These are phyloP conservation scores for Amiota minor DNA, from an alignment of 2,888 invertebrate species.

Conservation along the genomic window DNA sequence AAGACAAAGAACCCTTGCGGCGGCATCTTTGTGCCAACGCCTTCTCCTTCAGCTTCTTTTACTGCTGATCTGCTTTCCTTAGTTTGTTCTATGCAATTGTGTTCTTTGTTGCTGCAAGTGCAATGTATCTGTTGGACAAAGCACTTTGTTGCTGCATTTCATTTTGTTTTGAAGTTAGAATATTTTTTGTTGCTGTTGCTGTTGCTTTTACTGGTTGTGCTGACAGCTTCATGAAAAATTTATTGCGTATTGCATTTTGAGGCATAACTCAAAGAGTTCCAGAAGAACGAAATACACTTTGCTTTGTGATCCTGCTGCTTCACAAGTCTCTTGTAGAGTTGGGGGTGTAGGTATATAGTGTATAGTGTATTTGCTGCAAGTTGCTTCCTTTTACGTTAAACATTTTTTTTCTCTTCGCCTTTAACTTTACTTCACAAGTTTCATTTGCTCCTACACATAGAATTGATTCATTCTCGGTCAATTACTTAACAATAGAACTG, in stretches of 20 bases:
- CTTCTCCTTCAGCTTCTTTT: conserved; percentile 18
- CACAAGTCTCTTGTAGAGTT: conserved; percentile 43
- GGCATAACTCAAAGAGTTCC: not conserved
- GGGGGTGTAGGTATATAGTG: conserved; percentile 43
- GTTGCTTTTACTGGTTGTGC: conserved; percentile 56
- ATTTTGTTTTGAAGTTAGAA: conserved; percentile 54
- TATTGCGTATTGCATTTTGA: conserved; percentile 43
- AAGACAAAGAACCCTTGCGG: conserved; percentile 1
- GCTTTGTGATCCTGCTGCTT: not conserved
- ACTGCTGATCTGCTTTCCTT: conserved; percentile 9
- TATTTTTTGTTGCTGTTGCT: conserved; percentile 26
- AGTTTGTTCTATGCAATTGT: not conserved
- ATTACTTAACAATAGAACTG: conserved; percentile 24
- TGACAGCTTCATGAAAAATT: conserved; percentile 69
- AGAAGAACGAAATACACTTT: not conserved
- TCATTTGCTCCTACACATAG: not conserved
- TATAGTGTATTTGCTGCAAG: not conserved
- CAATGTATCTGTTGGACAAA: conserved; percentile 9
- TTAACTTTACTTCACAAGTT: not conserved
- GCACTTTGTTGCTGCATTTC: not conserved
- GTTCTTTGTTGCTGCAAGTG: conserved; percentile 10
- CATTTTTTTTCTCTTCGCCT: conserved; percentile 12
- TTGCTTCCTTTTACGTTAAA: conserved; percentile 8
- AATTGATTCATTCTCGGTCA: conserved; percentile 27
- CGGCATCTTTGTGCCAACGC: conserved; percentile 25